Base-by-base conservation (phyloP, 2,797 vertebrate genomes). In the Epinephelus malabaricus region DNA sequence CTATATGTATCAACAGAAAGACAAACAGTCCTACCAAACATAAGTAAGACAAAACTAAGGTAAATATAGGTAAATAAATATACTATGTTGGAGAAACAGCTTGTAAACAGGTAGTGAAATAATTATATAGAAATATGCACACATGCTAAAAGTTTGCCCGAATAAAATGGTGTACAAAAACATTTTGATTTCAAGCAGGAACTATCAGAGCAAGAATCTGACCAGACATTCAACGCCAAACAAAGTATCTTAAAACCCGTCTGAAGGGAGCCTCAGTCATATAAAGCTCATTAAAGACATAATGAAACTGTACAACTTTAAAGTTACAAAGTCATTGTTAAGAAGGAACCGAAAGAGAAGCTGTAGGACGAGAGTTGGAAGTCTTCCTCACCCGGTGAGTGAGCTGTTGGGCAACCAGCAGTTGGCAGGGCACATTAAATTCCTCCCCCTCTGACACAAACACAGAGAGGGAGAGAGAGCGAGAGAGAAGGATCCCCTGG, bases 401-500 rank as follows among this genome's bases (percentile, higher is more conserved):
- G 65, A 88, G 61, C 69, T 78, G 84, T 89, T 86, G 86, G 86
- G 87, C 83, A 88, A 86, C 73, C 84, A 58, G 75, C 69, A 49
- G 70, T 80, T 84, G 82, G 88, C 76, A 76, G 69, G 76, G 30
- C 55, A 8, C 65, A 12, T 69, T 75, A 21, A 69, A 68, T 67
- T 73, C 85, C 85, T 59, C 69, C 85, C 65, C 83, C 71, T 77
- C 69, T 0, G 59, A 81, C 51, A 68, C 78, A 80, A 68, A 84
- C 80, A 47, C 14, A 73, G 17, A 25, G 76, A 59, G 56, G 66
- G 65, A 73, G 60, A 27, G 76, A 61, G 75, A 6, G 40, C 0
- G 49, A 65, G 82, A 62, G 78, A 59, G 88, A 60, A 86, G 87
- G 90, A 91, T 91, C 84, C 87, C 89, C 91, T 84, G 83, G 88